phyloP scores from a whole-genome alignment of 2,888 invertebrate genomes.

The Drosophila prolongata region DNA sequence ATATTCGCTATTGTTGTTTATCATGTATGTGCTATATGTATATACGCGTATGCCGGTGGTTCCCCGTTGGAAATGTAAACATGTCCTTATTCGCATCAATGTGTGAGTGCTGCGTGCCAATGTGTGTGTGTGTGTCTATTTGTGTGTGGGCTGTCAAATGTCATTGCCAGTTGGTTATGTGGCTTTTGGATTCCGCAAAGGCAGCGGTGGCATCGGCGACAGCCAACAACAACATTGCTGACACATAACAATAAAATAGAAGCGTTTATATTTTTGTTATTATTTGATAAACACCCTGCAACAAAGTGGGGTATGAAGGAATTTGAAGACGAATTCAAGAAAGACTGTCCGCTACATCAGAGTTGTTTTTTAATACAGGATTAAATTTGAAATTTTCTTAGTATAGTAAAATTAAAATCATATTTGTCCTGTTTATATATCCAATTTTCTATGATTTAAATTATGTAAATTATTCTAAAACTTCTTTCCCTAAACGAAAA shows the following conservation, averaged over 20 bases:
- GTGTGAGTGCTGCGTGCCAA: conserved; percentile 16
- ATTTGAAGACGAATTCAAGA: too few relatives aligned
- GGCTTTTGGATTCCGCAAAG: conserved; percentile 66
- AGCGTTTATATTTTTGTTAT: conserved; percentile 65
- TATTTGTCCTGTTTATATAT: too few relatives aligned
- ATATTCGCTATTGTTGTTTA: conserved; percentile 44
- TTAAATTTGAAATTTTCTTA: too few relatives aligned
- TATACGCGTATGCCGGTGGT: conserved; percentile 48
- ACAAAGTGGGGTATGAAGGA: not conserved
- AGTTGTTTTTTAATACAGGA: too few relatives aligned
- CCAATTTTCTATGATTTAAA: too few relatives aligned
- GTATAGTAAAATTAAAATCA: too few relatives aligned
- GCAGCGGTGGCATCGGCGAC: conserved; percentile 33
- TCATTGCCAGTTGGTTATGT: conserved; percentile 77
- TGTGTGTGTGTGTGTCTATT: conserved; percentile 18
- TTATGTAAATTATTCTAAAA: too few relatives aligned
- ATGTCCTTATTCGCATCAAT: conserved; percentile 61
- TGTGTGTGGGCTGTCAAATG: conserved; percentile 67
- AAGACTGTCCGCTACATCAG: too few relatives aligned
- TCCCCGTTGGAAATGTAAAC: conserved; percentile 75
- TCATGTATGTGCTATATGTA: conserved; percentile 19
- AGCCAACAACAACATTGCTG: conserved; percentile 50
- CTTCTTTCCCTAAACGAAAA: too few relatives aligned
- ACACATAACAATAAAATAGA: conserved; percentile 72
- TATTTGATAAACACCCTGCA: conserved; percentile 55